These are phyloP conservation scores for Acleris literana DNA, from an alignment of 2,888 invertebrate species.

Conservation along the genomic window DNA sequence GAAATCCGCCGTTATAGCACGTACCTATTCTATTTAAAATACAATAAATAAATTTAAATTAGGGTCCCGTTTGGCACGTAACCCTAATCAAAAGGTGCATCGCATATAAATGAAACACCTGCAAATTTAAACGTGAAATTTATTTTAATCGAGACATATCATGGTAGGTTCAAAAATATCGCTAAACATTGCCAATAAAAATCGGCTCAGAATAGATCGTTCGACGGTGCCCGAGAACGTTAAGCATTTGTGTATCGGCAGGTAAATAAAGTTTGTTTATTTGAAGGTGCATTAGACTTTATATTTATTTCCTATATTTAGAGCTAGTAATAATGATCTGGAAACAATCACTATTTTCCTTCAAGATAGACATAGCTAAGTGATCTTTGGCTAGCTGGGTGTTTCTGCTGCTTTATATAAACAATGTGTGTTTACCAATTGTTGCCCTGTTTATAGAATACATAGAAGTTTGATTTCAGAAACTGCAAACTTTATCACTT, in stretches of 20 bases:
- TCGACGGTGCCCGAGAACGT: constrained; percentile 8
- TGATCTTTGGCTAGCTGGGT: too few relatives aligned
- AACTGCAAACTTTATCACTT: too few relatives aligned
- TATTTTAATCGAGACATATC: neutral
- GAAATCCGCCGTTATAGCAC: too few relatives aligned
- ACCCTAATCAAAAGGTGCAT: neutral
- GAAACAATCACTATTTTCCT: neutral
- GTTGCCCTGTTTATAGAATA: too few relatives aligned
- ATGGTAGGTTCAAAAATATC: constrained; percentile 3
- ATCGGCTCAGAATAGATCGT: constrained; percentile 14
- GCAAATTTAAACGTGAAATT: neutral
- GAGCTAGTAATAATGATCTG: neutral
- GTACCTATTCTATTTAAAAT: too few relatives aligned
- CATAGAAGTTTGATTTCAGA: too few relatives aligned
- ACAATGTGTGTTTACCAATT: too few relatives aligned
- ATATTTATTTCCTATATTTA: too few relatives aligned
- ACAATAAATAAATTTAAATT: too few relatives aligned
- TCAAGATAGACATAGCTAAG: neutral
- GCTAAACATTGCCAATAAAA: constrained; percentile 21
- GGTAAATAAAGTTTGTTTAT: constrained; percentile 18
- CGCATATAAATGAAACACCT: neutral
- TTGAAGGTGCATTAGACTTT: neutral
- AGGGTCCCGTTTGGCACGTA: neutral
- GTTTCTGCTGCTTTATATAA: too few relatives aligned
- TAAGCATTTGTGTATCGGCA: neutral